These are phyloP conservation scores for Adineta ricciae DNA, from an alignment of 2,888 invertebrate species.

Conservation along the genomic window DNA sequence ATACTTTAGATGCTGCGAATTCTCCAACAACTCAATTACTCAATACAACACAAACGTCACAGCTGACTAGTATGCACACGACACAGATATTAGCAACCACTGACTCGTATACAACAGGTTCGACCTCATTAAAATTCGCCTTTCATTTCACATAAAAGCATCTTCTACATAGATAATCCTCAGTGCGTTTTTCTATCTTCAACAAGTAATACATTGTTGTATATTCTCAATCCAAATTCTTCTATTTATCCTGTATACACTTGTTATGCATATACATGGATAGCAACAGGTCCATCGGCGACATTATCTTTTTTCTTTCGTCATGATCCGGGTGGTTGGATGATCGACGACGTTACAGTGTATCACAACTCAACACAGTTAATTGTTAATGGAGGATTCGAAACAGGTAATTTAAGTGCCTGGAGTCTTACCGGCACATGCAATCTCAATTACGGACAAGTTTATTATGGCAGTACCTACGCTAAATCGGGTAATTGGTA, in stretches of 20 bases:
- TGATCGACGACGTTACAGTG: background rate
- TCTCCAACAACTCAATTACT: too few relatives aligned
- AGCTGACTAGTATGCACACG: too few relatives aligned
- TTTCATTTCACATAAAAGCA: too few relatives aligned
- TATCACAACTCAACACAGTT: background rate
- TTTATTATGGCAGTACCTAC: background rate
- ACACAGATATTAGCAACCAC: too few relatives aligned
- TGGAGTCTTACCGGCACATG: background rate
- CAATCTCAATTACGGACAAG: background rate
- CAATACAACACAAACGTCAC: too few relatives aligned
- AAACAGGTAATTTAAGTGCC: background rate
- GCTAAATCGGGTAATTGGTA: background rate
- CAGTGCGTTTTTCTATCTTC: background rate
- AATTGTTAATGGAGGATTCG: background rate
- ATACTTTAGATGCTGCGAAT: too few relatives aligned
- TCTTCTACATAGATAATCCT: background rate
- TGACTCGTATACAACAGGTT: too few relatives aligned
- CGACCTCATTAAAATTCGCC: too few relatives aligned
- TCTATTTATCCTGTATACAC: background rate
- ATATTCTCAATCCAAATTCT: background rate
- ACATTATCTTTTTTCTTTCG: background rate
- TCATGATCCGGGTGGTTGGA: background rate
- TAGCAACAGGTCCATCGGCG: background rate
- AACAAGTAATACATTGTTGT: background rate
- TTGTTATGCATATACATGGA: background rate